phyloP scores from a whole-genome alignment of 2,888 invertebrate species.

The Tineola bisselliella region DNA sequence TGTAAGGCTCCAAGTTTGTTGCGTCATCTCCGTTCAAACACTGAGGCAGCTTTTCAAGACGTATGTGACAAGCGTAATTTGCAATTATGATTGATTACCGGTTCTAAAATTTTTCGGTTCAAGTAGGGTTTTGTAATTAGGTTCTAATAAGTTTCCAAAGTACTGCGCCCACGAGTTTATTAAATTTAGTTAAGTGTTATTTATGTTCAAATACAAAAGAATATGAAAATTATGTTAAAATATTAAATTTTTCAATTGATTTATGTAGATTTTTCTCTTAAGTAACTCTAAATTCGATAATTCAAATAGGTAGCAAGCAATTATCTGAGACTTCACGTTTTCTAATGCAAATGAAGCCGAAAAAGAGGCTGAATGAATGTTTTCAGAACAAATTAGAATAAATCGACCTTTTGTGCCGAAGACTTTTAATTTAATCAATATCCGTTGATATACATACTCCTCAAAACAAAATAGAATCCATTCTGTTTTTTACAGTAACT shows the following conservation, averaged over 20 bases:
- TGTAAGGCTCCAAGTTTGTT: not conserved
- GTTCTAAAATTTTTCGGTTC: too few relatives aligned
- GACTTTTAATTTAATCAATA: not conserved
- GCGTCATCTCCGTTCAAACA: not conserved
- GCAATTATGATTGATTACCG: too few relatives aligned
- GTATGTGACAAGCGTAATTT: too few relatives aligned
- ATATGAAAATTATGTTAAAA: not conserved
- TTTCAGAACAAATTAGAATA: not conserved
- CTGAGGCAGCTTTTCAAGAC: not conserved
- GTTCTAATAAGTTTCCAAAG: too few relatives aligned
- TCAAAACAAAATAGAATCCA: too few relatives aligned
- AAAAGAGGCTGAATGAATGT: not conserved
- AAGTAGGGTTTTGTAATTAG: too few relatives aligned
- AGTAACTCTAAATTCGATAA: not conserved
- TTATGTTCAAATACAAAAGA: not conserved
- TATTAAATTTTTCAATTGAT: not conserved
- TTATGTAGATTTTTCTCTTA: not conserved
- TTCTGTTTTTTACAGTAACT: too few relatives aligned
- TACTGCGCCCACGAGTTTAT: too few relatives aligned
- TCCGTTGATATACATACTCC: not conserved
- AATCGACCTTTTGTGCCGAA: not conserved
- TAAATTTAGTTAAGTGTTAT: too few relatives aligned
- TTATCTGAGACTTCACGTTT: not conserved
- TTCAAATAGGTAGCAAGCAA: not conserved
- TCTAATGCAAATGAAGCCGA: not conserved